Conservation (phyloP, 2,888 invertebrate genomes). For the Drosophila paranaensis region DNA sequence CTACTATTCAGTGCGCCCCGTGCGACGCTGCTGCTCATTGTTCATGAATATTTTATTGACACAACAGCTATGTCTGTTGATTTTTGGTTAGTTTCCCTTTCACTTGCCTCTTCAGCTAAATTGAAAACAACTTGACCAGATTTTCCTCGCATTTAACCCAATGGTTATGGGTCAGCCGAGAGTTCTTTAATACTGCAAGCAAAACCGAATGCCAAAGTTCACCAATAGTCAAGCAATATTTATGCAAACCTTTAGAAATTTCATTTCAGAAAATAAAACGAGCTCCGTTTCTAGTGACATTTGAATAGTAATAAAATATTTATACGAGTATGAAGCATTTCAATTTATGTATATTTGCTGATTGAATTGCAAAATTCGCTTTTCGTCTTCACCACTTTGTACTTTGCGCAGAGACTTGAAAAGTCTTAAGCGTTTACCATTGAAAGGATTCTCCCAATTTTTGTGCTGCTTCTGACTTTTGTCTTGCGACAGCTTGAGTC, state of each 20-base stretch:
- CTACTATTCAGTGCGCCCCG: constrained; percentile 39
- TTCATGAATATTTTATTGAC: constrained; percentile 77
- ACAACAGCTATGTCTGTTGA: constrained; percentile 46
- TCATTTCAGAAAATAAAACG: background rate
- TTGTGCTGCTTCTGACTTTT: constrained; percentile 17
- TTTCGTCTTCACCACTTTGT: background rate
- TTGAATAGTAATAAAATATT: constrained; percentile 4
- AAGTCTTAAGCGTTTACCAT: constrained; percentile 24
- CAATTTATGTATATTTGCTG: background rate
- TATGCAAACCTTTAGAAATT: background rate
- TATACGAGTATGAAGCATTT: background rate
- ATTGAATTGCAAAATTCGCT: constrained; percentile 1
- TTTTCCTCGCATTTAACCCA: constrained; percentile 45
- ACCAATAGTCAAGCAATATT: background rate
- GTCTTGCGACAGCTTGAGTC: constrained; percentile 37
- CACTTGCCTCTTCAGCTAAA: constrained; percentile 43
- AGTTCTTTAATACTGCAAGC: background rate
- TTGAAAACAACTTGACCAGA: constrained; percentile 57
- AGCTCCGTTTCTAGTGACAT: background rate
- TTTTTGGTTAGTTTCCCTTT: constrained; percentile 43
- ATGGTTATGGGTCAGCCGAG: constrained; percentile 35
- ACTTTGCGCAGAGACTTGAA: background rate
- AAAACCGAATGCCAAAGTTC: background rate
- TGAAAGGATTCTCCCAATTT: constrained; percentile 16
- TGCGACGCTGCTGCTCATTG: constrained; percentile 47